phyloP scores from a whole-genome alignment of 2,888 invertebrate species.

The Himalopsyche japonica region DNA sequence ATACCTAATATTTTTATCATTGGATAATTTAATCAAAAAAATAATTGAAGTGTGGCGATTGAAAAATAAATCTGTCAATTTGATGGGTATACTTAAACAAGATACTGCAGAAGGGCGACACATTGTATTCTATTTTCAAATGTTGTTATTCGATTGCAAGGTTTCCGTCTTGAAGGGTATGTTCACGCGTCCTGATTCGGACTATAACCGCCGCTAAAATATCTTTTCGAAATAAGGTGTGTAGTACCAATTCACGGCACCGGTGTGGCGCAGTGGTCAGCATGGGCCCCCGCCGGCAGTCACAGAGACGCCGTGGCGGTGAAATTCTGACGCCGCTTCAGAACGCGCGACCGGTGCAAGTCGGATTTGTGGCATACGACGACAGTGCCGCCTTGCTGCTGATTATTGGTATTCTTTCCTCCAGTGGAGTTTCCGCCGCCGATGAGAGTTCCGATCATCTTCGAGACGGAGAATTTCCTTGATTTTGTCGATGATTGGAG shows the following conservation, averaged over 20 bases:
- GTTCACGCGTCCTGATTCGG: not conserved
- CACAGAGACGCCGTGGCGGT: constrained; percentile 70
- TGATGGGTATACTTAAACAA: no score
- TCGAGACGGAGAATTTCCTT: constrained; percentile 76
- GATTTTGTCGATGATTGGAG: constrained; percentile 59
- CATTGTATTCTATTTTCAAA: not conserved
- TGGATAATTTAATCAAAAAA: no score
- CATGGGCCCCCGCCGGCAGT: constrained; percentile 54
- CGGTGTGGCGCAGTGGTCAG: constrained; percentile 53
- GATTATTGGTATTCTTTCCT: constrained; percentile 43
- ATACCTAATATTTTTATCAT: no score
- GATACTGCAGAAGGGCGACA: no score
- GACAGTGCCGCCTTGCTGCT: constrained; percentile 56
- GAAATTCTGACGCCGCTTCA: constrained; percentile 62
- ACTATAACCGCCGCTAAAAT: not conserved
- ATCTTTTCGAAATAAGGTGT: not conserved
- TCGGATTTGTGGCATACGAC: constrained; percentile 65
- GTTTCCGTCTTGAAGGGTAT: not conserved
- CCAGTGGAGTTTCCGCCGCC: constrained; percentile 50
- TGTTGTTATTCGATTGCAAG: not conserved
- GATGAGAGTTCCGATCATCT: constrained; percentile 77
- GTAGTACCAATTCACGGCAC: constrained; percentile 53
- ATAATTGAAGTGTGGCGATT: no score
- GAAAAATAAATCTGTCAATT: no score
- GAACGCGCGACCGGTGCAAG: constrained; percentile 60